Evolutionary conservation across 2,113 vertebrate genomes (phyloP).

Genomic region (Tupaia tana): DNA sequence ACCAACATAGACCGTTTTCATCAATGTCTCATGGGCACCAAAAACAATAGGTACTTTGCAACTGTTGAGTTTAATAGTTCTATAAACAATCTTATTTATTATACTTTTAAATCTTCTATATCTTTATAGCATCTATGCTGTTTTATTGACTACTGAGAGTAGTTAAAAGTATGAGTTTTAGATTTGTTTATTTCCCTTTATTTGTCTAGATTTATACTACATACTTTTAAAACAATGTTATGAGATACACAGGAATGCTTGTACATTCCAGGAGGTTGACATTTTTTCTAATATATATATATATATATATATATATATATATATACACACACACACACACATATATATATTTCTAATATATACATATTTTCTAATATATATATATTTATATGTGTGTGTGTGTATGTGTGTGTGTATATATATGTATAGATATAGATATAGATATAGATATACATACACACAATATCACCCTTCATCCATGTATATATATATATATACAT

Average conservation of each 20-base stretch:
- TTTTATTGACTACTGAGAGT: neutral
- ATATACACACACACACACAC: too few relatives aligned
- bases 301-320: too few relatives aligned
- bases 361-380: too few relatives aligned
- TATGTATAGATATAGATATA: too few relatives aligned
- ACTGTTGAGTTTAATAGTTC: neutral
- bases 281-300: neutral
- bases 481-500: too few relatives aligned
- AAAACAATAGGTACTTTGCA: neutral
- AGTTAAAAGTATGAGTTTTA: neutral
- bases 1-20: neutral
- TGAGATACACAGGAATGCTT: neutral
- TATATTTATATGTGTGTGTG: too few relatives aligned
- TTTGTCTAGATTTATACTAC: neutral
- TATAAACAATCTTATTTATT: neutral
- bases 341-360: too few relatives aligned
- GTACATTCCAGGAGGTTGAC: neutral
- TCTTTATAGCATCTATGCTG: neutral
- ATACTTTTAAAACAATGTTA: neutral
- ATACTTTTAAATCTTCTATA: neutral
- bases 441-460: too few relatives aligned
- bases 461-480: too few relatives aligned
- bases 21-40: neutral
- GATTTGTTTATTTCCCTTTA: constrained; percentile 21
- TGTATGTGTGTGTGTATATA: too few relatives aligned